These are phyloP conservation scores for Siniperca obscura DNA, from an alignment of 2,797 vertebrate genomes.

Conservation along the genomic window DNA sequence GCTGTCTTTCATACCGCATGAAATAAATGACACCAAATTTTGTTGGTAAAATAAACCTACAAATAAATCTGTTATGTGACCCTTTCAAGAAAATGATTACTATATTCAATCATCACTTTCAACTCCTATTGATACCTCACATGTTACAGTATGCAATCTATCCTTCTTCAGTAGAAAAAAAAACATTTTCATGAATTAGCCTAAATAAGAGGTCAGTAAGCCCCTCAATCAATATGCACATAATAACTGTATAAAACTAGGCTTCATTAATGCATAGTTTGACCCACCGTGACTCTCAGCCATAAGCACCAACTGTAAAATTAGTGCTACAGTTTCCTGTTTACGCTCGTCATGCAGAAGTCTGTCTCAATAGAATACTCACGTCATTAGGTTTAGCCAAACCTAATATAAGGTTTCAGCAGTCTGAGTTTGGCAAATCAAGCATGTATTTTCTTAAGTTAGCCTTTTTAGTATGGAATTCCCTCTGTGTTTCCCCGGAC, in stretches of 20 bases:
- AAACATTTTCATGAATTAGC: conserved; percentile 3
- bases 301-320: conserved; percentile 13
- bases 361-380: not conserved
- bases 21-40: not conserved
- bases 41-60: not conserved
- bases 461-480: not conserved
- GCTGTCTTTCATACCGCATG: not conserved
- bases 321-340: not conserved
- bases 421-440: conserved; percentile 16
- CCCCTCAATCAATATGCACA: conserved; percentile 8
- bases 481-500: not conserved
- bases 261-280: not conserved
- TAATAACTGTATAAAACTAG: conserved; percentile 23
- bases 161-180: not conserved
- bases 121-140: not conserved
- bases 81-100: not conserved
- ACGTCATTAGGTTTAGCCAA: not conserved
- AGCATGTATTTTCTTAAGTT: not conserved
- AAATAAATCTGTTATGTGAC: not conserved
- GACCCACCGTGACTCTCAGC: conserved; percentile 1
- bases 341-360: not conserved
- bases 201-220: conserved; percentile 18
- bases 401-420: conserved; percentile 19
- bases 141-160: not conserved
- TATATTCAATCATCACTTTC: not conserved